Conservation (phyloP, 2,888 invertebrate species). For the Ormyrus pomaceus region DNA sequence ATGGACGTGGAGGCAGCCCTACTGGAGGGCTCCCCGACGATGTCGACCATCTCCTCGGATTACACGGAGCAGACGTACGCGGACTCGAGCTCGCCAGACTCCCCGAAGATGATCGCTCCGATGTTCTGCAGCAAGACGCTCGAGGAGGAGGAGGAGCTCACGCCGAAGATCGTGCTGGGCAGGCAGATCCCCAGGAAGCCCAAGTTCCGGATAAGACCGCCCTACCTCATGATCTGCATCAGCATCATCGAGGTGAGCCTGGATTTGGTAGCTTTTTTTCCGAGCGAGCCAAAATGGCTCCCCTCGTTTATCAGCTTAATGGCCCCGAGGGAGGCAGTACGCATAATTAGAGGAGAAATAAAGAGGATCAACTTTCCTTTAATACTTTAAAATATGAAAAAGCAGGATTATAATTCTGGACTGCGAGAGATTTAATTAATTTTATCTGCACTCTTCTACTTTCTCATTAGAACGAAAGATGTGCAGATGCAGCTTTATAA, state of each 20-base stretch:
- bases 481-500: neutral
- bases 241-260: slow-evolving; percentile 70
- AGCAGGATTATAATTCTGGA: too few species aligned
- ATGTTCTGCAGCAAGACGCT: slow-evolving; percentile 20
- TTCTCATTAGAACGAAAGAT: neutral
- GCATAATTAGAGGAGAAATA: too few species aligned
- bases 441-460: too few species aligned
- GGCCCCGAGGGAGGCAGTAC: neutral
- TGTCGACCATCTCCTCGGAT: slow-evolving; percentile 70
- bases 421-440: too few species aligned
- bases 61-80: slow-evolving; percentile 67
- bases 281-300: too few species aligned
- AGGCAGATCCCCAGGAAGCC: slow-evolving; percentile 67
- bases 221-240: slow-evolving; percentile 74
- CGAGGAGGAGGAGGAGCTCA: slow-evolving; percentile 64
- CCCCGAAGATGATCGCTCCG: slow-evolving; percentile 56
- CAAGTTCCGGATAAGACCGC: slow-evolving; percentile 72
- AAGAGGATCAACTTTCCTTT: too few species aligned
- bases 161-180: slow-evolving; percentile 67
- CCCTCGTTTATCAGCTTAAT: neutral
- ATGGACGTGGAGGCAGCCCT: slow-evolving; percentile 73
- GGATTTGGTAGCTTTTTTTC: too few species aligned
- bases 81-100: slow-evolving; percentile 65
- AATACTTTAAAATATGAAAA: too few species aligned
- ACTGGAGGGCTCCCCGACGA: slow-evolving; percentile 71